Evolutionary conservation across 2,888 invertebrate species (phyloP).

Genomic region (Polyploca ridens): DNA sequence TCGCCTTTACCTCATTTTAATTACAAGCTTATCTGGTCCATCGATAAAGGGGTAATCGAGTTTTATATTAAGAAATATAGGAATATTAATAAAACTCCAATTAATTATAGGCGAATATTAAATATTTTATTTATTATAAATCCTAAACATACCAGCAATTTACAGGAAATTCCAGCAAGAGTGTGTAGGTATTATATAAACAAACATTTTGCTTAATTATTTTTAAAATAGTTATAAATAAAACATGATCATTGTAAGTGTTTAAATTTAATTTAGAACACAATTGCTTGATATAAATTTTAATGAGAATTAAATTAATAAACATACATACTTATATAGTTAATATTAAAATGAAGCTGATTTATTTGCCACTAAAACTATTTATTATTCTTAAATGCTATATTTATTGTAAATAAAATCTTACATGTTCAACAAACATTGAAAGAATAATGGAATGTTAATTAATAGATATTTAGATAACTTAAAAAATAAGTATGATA

Average conservation of each 20-base stretch:
- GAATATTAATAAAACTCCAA: constrained; percentile 47
- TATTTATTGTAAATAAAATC: constrained; percentile 62
- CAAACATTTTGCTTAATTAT: constrained; percentile 13
- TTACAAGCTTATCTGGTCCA: no score
- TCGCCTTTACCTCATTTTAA: no score
- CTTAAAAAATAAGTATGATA: constrained; percentile 20
- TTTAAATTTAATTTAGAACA: constrained; percentile 11
- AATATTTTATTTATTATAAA: constrained; percentile 77
- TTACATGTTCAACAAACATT: constrained; percentile 62
- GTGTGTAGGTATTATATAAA: constrained; percentile 21
- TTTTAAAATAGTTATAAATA: constrained; percentile 13
- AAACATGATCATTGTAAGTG: neutral
- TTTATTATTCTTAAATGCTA: constrained; percentile 61
- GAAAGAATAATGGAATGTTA: constrained; percentile 65
- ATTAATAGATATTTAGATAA: constrained; percentile 23
- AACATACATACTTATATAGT: neutral
- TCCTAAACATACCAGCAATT: constrained; percentile 67
- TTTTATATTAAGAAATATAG: neutral
- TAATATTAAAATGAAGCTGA: constrained; percentile 44
- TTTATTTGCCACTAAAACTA: constrained; percentile 52
- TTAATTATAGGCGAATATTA: constrained; percentile 76
- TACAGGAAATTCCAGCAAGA: constrained; percentile 51
- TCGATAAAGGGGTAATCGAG: no score
- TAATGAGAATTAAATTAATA: constrained; percentile 5
- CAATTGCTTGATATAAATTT: constrained; percentile 14